phyloP scores from a whole-genome alignment of 2,113 vertebrate genomes.

The Numenius arquata region DNA sequence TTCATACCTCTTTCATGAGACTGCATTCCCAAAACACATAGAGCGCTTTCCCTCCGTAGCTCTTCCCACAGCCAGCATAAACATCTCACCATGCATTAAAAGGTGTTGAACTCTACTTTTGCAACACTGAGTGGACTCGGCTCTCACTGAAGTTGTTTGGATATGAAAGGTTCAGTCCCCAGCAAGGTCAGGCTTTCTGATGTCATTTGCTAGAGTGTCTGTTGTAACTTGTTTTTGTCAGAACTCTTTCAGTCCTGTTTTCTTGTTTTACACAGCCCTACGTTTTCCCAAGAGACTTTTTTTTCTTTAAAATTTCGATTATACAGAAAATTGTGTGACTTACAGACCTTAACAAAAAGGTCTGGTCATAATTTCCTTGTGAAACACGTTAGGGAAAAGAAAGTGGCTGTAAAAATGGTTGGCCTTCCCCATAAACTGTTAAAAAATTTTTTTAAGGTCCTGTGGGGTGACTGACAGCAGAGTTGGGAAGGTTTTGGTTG shows the following conservation, averaged over 20 bases:
- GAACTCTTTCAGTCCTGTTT: not conserved
- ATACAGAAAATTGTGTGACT: not conserved
- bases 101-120: not conserved
- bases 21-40: not conserved
- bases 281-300: not conserved
- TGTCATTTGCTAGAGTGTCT: not conserved
- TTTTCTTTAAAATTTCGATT: not conserved
- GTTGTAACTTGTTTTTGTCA: not conserved
- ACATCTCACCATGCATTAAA: not conserved
- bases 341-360: not conserved
- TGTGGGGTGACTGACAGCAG: not conserved
- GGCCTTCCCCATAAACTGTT: not conserved
- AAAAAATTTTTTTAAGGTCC: not conserved
- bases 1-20: not conserved
- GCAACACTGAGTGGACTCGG: not conserved
- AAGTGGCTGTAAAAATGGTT: not conserved
- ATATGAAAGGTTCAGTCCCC: not conserved
- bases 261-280: not conserved
- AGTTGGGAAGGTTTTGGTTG: not conserved
- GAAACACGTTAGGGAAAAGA: not conserved
- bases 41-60: not conserved
- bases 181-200: not conserved
- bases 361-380: not conserved
- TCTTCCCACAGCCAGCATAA: not conserved
- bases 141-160: not conserved